A percentile compares a stretch with the other conserved stretches of the same genome.
These are phyloP conservation scores for Druon quercuslanigerum DNA, from an alignment of 1,140 invertebrate species.

Conservation along the genomic window DNA sequence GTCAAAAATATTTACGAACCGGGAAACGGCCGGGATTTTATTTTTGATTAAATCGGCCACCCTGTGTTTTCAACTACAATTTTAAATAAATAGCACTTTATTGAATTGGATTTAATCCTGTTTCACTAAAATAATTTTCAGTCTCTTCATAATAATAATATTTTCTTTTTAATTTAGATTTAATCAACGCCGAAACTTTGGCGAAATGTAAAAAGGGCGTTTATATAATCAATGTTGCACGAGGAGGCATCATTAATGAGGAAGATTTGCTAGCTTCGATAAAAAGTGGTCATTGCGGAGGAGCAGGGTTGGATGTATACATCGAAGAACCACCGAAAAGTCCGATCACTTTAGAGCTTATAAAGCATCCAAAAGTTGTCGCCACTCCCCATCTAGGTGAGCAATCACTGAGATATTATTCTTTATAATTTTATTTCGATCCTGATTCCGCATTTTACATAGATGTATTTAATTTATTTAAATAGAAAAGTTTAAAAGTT, in stretches of 20 bases:
- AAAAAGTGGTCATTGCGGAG: constrained; percentile 87
- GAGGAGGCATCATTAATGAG: constrained; percentile 95
- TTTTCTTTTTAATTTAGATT: constrained; percentile 79
- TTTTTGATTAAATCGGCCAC: no score
- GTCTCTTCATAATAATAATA: background rate
- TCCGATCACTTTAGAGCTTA: constrained; percentile 81
- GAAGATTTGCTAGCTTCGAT: constrained; percentile 83
- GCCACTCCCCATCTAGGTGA: constrained; percentile 94
- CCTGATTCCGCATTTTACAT: no score
- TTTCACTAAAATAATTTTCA: no score
- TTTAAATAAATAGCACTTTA: no score
- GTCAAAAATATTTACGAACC: no score
- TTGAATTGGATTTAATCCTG: no score
- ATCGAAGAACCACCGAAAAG: constrained; percentile 89
- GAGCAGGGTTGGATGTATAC: constrained; percentile 96
- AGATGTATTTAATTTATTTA: no score
- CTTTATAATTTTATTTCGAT: no score
- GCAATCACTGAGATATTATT: no score
- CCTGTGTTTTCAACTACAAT: no score
- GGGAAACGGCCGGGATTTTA: no score
- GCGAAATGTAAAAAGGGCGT: constrained; percentile 92
- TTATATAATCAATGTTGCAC: constrained; percentile 94
- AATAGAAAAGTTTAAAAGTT: no score
- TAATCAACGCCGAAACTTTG: constrained; percentile 88
- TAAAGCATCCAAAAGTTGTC: constrained; percentile 89